Base-by-base conservation (phyloP, 2,888 invertebrate genomes). In the Mythimna vitellina region DNA sequence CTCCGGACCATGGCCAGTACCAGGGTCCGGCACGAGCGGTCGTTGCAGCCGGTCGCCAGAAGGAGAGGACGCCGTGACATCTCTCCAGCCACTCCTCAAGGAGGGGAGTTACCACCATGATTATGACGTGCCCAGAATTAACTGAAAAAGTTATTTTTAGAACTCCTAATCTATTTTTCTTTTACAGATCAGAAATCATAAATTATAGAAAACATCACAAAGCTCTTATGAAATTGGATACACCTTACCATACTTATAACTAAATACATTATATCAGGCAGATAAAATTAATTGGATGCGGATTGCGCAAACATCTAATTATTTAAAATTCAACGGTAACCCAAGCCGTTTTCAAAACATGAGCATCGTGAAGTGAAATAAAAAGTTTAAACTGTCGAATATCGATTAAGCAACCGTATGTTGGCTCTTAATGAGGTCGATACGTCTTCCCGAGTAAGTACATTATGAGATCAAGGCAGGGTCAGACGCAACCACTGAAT, bases 401-500 rank as follows among this genome's bases (percentile, higher is more conserved):
- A 89, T 92, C 92, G 92, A 95, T 94, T 94, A 92, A 92, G 91
- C 90, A 93, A 91, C 89, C 90, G 88, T 93, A 93, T 93, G 89
- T 88, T 86, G 87, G 78, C 79, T 85, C 90, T 89, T 94, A 94
- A 95, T 94, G 95, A 94, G 94, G 91, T 90, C 93, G 92, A 93
- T 94, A 91, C 85, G 90, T 94, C 92, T 94, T 91, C 87, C 90
- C 88, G 87, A 84, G 89, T 88, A 84, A 81, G 72, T 65, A 91
- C 93, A 87, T 93, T 93, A 93, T 92, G 93, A 93, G 95, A 93
- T 94, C 95, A 94, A 93, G 90, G 89, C 85, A 86, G 92, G 95
- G 95, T 94, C 94, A 95, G 77, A 76, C 81, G 72, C 73, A 78
- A 88, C 91, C 92, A 90, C 92, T 93, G 93, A 93, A 93, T 93